Evolutionary conservation across 2,113 vertebrate genomes (phyloP), one percentile per base, ranked within the genome.

Genomic region (Aleadryas rufinucha): DNA sequence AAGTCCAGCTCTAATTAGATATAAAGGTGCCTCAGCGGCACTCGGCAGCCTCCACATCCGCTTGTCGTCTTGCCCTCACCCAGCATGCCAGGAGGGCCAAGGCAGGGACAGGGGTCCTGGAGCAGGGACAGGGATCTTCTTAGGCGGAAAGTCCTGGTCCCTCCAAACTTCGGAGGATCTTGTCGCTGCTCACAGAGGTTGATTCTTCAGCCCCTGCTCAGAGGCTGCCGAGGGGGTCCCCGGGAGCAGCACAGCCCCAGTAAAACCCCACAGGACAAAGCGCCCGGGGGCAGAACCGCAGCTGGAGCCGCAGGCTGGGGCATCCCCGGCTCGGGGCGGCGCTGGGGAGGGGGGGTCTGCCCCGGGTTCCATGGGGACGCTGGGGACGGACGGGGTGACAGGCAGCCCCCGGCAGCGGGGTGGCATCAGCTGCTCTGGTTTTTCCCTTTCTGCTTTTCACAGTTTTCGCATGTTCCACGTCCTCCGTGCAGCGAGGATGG

Each of bases 371-470:
- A 0, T 1, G 13, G 47, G 66, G 70, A 72, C 83, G 6, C 42
- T 3, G 90, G 56, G 70, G 83, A 18, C 1, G 1, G 50, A 2
- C 26, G 2, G 30, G 57, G 75, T 16, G 79, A 75, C 3, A 1
- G n/a, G 52, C 30, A 56, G 11, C 11, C 30, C 27, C n/a, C 31
- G 1, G 1, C 57, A 70, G 61, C 12, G 2, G n/a, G 41, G n/a
- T 4, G 3, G 13, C 35, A 21, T 83, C 94, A 65, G 85, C 75
- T 49, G 75, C 8, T 10, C 75, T 17, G 92, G 10, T n/a, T 91
- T 90, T 87, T 87, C 64, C 59, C 85, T 72, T 76, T 77, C 92
- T 97, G 82, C 82, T 87, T 87, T 64, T 85, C 87, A 70, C 77
- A 64, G 66, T 16, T 91, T 91, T 93, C 52, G 33, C 94, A 22